These are phyloP conservation scores for Napeogenes inachia DNA, from an alignment of 2,888 invertebrate genomes.

Conservation along the genomic window DNA sequence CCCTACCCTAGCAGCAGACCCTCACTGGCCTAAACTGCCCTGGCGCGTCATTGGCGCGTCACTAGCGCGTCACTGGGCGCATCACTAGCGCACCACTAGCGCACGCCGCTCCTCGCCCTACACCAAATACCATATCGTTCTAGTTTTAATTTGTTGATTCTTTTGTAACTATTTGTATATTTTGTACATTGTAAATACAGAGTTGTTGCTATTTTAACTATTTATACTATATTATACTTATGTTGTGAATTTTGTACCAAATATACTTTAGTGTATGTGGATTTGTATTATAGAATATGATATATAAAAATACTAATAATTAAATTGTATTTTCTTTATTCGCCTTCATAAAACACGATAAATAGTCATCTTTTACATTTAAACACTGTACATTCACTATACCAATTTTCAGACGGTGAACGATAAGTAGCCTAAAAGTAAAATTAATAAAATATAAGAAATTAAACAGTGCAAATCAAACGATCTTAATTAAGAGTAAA, in stretches of 20 bases:
- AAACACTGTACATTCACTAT: conserved; percentile 14
- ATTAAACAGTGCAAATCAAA: background rate
- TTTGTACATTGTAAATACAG: conserved; percentile 72
- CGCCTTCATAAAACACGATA: conserved; percentile 10
- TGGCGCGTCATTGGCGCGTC: too few relatives aligned
- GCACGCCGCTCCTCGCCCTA: conserved; percentile 15
- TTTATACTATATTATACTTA: conserved; percentile 65
- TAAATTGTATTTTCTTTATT: conserved; percentile 13
- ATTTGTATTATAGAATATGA: conserved; percentile 39
- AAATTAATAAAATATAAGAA: background rate
- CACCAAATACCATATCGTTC: conserved; percentile 39
- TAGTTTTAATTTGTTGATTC: conserved; percentile 58
- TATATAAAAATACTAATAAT: conserved; percentile 24
- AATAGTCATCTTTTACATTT: conserved; percentile 10
- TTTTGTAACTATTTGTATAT: conserved; percentile 67
- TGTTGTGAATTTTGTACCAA: conserved; percentile 76
- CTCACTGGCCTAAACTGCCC: conserved; percentile 8
- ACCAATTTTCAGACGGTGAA: conserved; percentile 3
- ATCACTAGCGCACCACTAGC: conserved; percentile 52
- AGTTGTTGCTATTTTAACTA: conserved; percentile 73
- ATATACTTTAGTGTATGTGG: conserved; percentile 54
- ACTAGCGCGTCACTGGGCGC: conserved; percentile 45
- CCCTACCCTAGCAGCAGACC: conserved; percentile 79
- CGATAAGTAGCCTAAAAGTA: conserved; percentile 4
- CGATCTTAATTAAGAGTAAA: too few relatives aligned